Conservation (phyloP, 2,113 vertebrate species). For the Tinamus guttatus region DNA sequence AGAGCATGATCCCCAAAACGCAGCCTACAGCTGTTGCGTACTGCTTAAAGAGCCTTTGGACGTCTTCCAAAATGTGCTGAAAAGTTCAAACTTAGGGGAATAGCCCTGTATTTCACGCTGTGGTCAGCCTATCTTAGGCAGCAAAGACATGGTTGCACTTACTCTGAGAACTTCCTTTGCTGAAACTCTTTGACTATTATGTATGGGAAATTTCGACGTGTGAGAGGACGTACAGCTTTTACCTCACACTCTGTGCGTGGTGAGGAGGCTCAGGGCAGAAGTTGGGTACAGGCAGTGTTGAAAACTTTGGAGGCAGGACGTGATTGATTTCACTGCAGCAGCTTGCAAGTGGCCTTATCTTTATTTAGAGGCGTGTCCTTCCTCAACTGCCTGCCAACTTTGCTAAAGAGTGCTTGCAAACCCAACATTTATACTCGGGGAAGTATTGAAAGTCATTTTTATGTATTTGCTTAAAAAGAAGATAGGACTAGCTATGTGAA, state of each 20-base stretch:
- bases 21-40: background rate
- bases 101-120: background rate
- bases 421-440: background rate
- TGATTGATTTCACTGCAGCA: background rate
- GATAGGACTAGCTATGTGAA: background rate
- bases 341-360: background rate
- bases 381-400: background rate
- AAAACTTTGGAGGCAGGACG: background rate
- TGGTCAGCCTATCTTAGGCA: background rate
- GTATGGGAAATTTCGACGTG: background rate
- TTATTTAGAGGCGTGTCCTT: background rate
- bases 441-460: background rate
- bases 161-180: background rate
- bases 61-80: accelerated
- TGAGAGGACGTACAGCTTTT: accelerated
- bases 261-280: background rate
- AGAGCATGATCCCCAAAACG: too few species aligned
- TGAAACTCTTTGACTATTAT: background rate
- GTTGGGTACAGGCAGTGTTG: background rate
- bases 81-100: accelerated
- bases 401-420: background rate
- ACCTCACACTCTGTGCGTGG: accelerated
- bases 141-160: background rate
- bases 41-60: background rate
- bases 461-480: background rate